Conservation (phyloP, 2,113 vertebrate genomes). For the Phainopepla nitens region DNA sequence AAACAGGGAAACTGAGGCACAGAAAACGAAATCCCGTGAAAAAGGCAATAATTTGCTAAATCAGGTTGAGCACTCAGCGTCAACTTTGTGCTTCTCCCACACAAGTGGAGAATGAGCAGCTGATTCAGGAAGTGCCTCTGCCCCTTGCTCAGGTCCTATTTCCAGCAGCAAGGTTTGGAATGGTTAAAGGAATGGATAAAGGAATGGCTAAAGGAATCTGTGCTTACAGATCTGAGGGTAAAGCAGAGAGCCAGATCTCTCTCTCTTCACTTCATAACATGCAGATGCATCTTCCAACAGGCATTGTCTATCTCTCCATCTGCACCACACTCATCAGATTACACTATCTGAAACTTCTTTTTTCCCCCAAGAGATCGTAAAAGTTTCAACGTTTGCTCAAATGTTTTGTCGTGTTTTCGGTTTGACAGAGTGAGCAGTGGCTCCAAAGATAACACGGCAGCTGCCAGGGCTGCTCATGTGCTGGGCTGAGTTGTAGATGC, state of each 20-base stretch:
- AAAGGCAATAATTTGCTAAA: neutral
- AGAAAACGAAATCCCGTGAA: neutral
- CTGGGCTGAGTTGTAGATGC: neutral
- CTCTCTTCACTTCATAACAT: conserved; percentile 5
- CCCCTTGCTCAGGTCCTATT: neutral
- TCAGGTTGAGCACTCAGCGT: neutral
- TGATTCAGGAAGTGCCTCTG: neutral
- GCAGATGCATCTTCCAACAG: conserved; percentile 47
- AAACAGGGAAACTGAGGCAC: neutral
- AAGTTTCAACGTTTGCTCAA: conserved; percentile 51
- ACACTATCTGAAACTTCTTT: conserved; percentile 36
- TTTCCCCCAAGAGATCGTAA: conserved; percentile 44
- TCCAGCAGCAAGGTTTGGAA: neutral
- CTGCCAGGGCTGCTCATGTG: conserved; percentile 30
- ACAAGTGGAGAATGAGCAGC: rapidly evolving
- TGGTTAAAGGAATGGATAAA: neutral
- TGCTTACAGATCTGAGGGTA: neutral
- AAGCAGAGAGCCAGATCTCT: neutral
- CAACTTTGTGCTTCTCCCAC: neutral
- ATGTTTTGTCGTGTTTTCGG: conserved; percentile 37
- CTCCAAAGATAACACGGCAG: conserved; percentile 53
- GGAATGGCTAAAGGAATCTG: neutral
- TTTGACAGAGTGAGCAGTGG: conserved; percentile 7
- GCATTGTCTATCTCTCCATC: conserved; percentile 44
- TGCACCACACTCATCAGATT: conserved; percentile 51